phyloP scores from a whole-genome alignment of 2,113 vertebrate species.

The Megaleporinus macrocephalus region DNA sequence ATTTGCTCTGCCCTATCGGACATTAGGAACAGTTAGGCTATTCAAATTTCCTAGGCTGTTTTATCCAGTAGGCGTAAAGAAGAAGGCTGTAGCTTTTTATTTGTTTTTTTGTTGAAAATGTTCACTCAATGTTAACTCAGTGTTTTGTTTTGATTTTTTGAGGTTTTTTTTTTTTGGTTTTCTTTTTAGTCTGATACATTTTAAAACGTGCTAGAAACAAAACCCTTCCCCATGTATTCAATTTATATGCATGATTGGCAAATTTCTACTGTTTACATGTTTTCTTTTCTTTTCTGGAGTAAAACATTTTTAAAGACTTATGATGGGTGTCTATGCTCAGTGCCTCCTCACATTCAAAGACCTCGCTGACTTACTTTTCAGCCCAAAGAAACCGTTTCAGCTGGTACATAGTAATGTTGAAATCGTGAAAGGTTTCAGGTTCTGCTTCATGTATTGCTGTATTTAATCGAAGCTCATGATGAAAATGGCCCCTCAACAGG shows the following conservation, averaged over 20 bases:
- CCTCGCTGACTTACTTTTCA: background rate
- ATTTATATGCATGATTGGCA: slow-evolving; percentile 55
- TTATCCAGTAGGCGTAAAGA: slow-evolving; percentile 29
- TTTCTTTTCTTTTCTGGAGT: slow-evolving; percentile 47
- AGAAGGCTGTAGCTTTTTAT: slow-evolving; percentile 33
- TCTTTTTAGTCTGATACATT: slow-evolving; percentile 25
- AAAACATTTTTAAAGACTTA: slow-evolving; percentile 50
- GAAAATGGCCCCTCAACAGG: too few species aligned
- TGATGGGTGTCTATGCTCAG: background rate
- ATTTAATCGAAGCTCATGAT: too few species aligned
- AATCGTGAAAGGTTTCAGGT: background rate
- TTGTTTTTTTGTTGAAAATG: slow-evolving; percentile 33
- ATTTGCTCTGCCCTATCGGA: slow-evolving; percentile 74
- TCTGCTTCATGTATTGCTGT: too few species aligned
- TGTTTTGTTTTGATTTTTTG: too few species aligned
- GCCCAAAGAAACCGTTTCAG: background rate
- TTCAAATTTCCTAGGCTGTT: slow-evolving; percentile 32
- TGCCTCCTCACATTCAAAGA: background rate
- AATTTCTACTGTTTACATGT: slow-evolving; percentile 54
- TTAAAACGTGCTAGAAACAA: slow-evolving; percentile 26
- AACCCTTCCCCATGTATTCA: slow-evolving; percentile 43
- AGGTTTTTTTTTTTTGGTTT: slow-evolving; percentile 17
- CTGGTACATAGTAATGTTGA: too few species aligned
- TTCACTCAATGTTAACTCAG: background rate
- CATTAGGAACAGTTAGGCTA: slow-evolving; percentile 54